Base-by-base conservation (phyloP, 2,888 invertebrate genomes). In the Eupithecia subumbrata region DNA sequence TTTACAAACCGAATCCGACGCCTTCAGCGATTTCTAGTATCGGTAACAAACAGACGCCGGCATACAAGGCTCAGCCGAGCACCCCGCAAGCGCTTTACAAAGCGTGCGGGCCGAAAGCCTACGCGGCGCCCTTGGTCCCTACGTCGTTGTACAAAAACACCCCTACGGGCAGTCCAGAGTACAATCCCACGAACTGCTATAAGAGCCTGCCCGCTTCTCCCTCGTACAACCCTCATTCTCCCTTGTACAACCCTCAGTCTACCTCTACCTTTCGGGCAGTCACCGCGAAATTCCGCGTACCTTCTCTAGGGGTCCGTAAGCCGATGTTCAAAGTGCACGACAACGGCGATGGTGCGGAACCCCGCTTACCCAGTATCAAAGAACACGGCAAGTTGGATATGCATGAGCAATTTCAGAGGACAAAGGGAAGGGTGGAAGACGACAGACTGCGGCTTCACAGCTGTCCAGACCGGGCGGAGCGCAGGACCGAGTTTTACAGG, bases 281-380 rank as follows among this genome's bases (percentile, higher is more conserved):
- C 25, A 66, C 72, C 1, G 52, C 30, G 0, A 76, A 76, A 34
- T 56, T 66, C 5, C 70, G 75, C 2, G 34, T 63, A 43, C 83
- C n/a, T 78, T 83, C 9, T 8, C 78, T 48, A 79, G 76, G 63
- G 75, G 81, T 34, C 30, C 81, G n/a, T 83, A 84, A 2, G 73
- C 87, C 88, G 0, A 69, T 83, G 11, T 89, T 87, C 74, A 86
- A 84, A 60, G 84, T 90, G 1, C 90, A 89, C 78, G 91, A 92
- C 22, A 90, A 85, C 75, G 94, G 93, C 0, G 93, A 93, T 80
- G 88, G 91, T 18, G 81, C 87, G 8, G 88, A 90, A 56, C 84
- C 90, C 0, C 82, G 94, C 16, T 81, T 94, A 80, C 93, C 94
- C 14, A 89, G 92, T 48, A 94, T 94, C 60, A 90, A 91, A 52